Base-by-base conservation (phyloP, 2,888 invertebrate genomes). In the Meiosimyza platycephala region DNA sequence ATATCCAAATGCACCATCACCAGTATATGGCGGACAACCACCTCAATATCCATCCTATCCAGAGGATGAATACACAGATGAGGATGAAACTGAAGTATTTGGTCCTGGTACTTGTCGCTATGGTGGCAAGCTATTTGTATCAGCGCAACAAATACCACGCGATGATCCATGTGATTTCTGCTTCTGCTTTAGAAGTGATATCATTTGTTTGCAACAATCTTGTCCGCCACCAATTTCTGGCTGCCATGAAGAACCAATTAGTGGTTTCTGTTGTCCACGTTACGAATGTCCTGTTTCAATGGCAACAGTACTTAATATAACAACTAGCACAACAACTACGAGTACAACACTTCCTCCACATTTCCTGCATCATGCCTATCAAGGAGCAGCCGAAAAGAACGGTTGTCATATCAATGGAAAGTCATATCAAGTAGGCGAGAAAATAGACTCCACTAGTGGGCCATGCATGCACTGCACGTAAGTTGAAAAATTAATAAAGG, bases 91-190 rank as follows among this genome's bases (percentile, higher is more conserved):
- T 81, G 90, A 91, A 72, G 88, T 91, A 7, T 94, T 95, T 80
- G 95, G 95, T 50, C 95, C 95, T 16, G 96, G 96, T 79, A 96
- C 96, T 66, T 97, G 97, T 83, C 90, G 96, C 80, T 97, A 96
- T 81, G 95, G 95, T 73, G 96, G 96, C 80, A 95, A 95, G 88
- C 93, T 96, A 64, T 97, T 95, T 86, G 95, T 96, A 57, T 96
- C 96, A 2, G 97, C 97, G 1, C 96, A 97, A 88, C 97, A 97
- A 88, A 96, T 97, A 82, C 96, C 96, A 55, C 90, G 97, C 80
- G 95, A 96, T 80, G 96, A 97, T 89, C 96, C 97, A 33, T 97
- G 97, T 86, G 96, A 97, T 85, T 97, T 97, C 90, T 97, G 97
- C 88, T 97, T 97, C 92, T 97, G 97, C 89, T 97, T 97, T 90